Conservation (phyloP, 1,140 invertebrate species). For the Carposina sasakii region DNA sequence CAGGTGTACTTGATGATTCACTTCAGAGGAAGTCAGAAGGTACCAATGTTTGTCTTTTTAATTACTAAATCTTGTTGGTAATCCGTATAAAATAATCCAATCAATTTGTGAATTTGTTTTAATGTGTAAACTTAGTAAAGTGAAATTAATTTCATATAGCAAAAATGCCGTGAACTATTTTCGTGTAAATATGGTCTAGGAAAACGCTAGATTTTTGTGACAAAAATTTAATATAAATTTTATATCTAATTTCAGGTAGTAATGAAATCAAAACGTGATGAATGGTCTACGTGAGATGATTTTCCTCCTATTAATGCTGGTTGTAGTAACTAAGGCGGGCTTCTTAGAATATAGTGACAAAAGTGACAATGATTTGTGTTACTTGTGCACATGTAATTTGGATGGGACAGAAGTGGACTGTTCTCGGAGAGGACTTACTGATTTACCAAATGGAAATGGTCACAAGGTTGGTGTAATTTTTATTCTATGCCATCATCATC, state of each 20-base stretch:
- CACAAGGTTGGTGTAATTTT: constrained; percentile 32
- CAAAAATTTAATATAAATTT: too few species aligned
- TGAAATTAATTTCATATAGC: too few species aligned
- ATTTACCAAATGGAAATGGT: constrained; percentile 41
- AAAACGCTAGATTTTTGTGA: too few species aligned
- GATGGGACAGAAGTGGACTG: constrained; percentile 48
- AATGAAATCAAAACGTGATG: constrained; percentile 57
- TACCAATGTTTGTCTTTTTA: too few species aligned
- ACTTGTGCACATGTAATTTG: constrained; percentile 42
- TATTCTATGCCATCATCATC: not conserved
- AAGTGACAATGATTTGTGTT: constrained; percentile 38
- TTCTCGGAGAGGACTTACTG: constrained; percentile 45
- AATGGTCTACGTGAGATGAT: constrained; percentile 28
- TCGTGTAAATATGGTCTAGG: too few species aligned
- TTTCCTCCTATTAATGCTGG: constrained; percentile 30
- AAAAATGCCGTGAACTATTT: too few species aligned
- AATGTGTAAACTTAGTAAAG: too few species aligned
- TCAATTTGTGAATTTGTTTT: too few species aligned
- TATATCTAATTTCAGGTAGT: constrained; percentile 55
- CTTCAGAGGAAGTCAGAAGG: too few species aligned
- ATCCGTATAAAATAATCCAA: too few species aligned
- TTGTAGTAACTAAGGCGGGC: constrained; percentile 31
- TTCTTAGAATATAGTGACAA: constrained; percentile 47
- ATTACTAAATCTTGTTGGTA: too few species aligned
- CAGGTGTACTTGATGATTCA: constrained; percentile 28